Conservation (phyloP, 2,888 invertebrate genomes). For the Bembecia ichneumoniformis region DNA sequence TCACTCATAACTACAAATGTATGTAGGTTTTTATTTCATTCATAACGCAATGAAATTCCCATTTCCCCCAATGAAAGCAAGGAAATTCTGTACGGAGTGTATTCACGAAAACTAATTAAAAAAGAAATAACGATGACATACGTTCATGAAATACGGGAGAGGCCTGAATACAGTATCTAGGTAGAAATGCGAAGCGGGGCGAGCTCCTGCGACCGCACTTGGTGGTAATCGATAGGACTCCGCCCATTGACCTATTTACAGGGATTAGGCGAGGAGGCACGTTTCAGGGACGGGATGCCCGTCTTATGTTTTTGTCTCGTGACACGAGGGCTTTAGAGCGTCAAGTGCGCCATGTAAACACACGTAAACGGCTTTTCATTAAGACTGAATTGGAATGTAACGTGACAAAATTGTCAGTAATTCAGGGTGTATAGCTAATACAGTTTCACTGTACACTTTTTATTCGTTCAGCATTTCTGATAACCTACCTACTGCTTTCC, state of each 20-base stretch:
- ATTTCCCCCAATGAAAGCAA: no score
- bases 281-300: background rate
- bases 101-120: no score
- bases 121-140: background rate
- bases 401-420: no score
- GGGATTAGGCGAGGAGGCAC: constrained; percentile 34
- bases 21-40: no score
- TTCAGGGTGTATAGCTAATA: no score
- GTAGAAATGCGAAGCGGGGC: constrained; percentile 5
- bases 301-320: constrained; percentile 1
- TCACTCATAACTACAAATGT: no score
- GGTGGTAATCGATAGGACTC: constrained; percentile 60
- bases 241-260: constrained; percentile 60
- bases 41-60: no score
- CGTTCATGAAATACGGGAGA: background rate
- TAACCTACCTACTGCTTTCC: no score
- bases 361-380: background rate
- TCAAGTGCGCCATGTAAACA: background rate
- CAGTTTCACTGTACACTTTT: no score
- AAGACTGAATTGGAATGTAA: no score
- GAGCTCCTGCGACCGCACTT: constrained; percentile 45
- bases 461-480: no score
- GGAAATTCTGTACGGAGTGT: no score
- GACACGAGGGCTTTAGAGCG: background rate
- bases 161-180: constrained; percentile 3